Evolutionary conservation across 2,888 invertebrate species (phyloP), one percentile per base, ranked within the genome.

Genomic region (Chalcosyrphus nemorum): DNA sequence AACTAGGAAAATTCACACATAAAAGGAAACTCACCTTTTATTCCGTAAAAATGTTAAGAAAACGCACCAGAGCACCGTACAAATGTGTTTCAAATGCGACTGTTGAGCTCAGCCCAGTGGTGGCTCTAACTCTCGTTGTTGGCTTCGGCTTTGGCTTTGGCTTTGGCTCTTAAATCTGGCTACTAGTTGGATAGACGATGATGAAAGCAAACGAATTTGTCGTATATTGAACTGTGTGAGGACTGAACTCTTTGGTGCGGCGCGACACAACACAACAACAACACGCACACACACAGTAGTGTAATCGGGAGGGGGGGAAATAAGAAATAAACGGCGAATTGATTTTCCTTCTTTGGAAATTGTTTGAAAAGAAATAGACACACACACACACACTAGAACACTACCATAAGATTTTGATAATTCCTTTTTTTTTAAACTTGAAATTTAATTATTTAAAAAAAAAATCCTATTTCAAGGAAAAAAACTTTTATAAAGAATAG

Each of bases 11-110:
- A 77, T 82, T 82, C 77, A 72, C 72, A 82, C 82, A 77, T 82
- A 82, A 82, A 82, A 82, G 82, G 82, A 82, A 82, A 82, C 82
- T 82, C 82, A 82, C 82, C 82, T 72, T n/a, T n/a, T 82, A 82
- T 77, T 82, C 82, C 77, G 82, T 77, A 82, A 77, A 76, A 82
- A 77, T 72, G 41, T 50, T 29, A 82, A 72, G 82, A 77, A 82
- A 82, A 82, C 82, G 77, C 82, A 82, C 82, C 68, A 82, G 3
- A 24, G 24, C 24, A 82, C 82, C 72, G n/a, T n/a, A 82, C 82
- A 82, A 82, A 82, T 77, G 77, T 77, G 63, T 72, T 77, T 82
- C 77, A 74, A 82, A 82, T 82, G 71, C 52, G 76, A 57, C 57
- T 71, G 71, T 19, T 54, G 59, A n/a, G n/a, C n/a, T n/a, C n/a